Base-by-base conservation (phyloP, 2,113 vertebrate species). In the Desmodus rotundus region DNA sequence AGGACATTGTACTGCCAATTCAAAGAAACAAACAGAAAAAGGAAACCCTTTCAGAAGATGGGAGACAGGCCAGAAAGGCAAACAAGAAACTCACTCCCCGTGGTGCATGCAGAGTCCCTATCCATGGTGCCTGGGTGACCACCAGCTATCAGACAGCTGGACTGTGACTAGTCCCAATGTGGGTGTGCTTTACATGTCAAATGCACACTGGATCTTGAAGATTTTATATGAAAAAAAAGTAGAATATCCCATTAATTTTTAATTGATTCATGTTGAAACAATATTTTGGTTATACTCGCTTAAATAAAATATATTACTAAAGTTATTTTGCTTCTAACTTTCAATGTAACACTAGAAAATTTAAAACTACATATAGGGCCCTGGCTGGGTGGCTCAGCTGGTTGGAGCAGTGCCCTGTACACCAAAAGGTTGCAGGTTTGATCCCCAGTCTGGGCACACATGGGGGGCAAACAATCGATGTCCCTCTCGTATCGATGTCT, bases 1-100 rank as follows among this genome's bases (percentile, higher is more conserved):
- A 70, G 78, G 78, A 61, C 65, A 89, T 47, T 50, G 85, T 20
- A 22, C 63, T 91, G 22, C 22, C 31, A 38, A 91, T 73, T 70
- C 76, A 72, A 0, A 83, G 61, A n/a, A 91, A 63, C 16, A 84
- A 54, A 87, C 10, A 89, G 72, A 74, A 65, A 41, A 31, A 68
- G 5, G 10, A 70, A 77, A 4, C 19, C 0, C 14, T 54, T 85
- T 70, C 13, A 82, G 54, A 91, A 78, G 47, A 65, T 4, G 14
- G 17, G 12, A 72, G 22, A 92, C 1, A 45, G 15, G 41, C 38
- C 67, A 28, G 78, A 54, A 82, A 82, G 28, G 5, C 5, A 90
- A 77, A 50, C 11, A 38, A 92, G 28, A 72, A 72, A 83, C 77
- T 73, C 38, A 67, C 70, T 87, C 50, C 22, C 36, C 33, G 5